Percentiles rank a stretch among this genome's conserved stretches.
Evolutionary conservation across 2,888 invertebrate species (phyloP).

Genomic region (Aleiodes testaceus): DNA sequence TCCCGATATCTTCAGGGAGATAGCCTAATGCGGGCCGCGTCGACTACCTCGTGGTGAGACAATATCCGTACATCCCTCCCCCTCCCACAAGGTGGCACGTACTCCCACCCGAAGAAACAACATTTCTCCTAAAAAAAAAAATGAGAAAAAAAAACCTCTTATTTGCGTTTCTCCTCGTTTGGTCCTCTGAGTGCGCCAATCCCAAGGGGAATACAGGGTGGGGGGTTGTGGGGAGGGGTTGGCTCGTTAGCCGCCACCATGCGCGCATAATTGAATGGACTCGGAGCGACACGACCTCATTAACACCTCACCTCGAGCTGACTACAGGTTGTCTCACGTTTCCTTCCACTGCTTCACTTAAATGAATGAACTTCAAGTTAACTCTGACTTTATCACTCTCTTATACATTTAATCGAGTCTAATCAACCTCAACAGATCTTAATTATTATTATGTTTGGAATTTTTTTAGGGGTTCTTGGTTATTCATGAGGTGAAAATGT

Average conservation of each 20-base stretch:
- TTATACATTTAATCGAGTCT: constrained; percentile 10
- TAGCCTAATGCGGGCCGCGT: constrained; percentile 46
- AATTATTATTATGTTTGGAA: constrained; percentile 11
- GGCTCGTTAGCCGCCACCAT: constrained; percentile 69
- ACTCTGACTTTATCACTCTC: constrained; percentile 23
- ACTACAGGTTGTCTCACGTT: constrained; percentile 71
- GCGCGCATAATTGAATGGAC: constrained; percentile 72
- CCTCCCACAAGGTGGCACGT: constrained; percentile 19
- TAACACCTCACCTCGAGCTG: constrained; percentile 70
- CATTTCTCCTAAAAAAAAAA: not conserved
- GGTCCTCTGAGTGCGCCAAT: constrained; percentile 61
- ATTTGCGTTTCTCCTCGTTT: constrained; percentile 27
- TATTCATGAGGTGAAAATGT: constrained; percentile 8
- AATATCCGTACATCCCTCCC: not conserved
- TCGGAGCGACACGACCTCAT: constrained; percentile 73
- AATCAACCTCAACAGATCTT: constrained; percentile 16
- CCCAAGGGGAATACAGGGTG: constrained; percentile 44
- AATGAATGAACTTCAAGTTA: constrained; percentile 4
- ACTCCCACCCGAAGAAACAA: constrained; percentile 29
- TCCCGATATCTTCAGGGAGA: constrained; percentile 40
- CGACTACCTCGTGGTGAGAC: constrained; percentile 16
- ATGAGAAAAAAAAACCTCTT: not conserved
- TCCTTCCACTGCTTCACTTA: constrained; percentile 49
- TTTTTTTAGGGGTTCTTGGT: constrained; percentile 42
- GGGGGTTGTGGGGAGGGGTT: constrained; percentile 36